Evolutionary conservation across 2,888 invertebrate species (phyloP).

Genomic region (Machimus rusticus): DNA sequence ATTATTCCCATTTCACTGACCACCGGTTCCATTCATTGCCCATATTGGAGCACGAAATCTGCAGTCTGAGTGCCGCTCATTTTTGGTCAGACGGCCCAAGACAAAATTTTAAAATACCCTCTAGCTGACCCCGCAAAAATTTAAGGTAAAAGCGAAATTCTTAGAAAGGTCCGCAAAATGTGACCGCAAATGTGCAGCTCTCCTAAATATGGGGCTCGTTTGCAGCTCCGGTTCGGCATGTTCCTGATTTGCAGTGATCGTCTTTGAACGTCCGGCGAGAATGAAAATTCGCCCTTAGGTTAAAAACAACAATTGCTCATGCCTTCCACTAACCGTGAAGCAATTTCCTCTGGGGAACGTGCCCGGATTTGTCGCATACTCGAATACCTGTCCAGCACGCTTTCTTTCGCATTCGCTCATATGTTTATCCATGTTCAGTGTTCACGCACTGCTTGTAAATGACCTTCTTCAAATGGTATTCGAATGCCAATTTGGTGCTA

Average conservation of each 20-base stretch:
- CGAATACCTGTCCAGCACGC: background rate
- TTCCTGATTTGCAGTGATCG: background rate
- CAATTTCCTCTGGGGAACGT: background rate
- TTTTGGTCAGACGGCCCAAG: background rate
- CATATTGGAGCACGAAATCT: background rate
- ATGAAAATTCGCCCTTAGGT: constrained; percentile 10
- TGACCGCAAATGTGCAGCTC: background rate
- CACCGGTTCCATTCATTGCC: background rate
- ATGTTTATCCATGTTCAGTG: background rate
- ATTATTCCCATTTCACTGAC: background rate
- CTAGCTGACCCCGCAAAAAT: background rate
- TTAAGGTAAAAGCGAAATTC: background rate
- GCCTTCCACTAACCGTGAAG: background rate
- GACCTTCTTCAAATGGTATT: background rate
- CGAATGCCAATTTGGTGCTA: background rate
- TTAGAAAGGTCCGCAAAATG: background rate
- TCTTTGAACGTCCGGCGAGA: background rate
- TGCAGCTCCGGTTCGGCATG: background rate
- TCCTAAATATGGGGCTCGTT: background rate
- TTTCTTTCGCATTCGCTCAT: background rate
- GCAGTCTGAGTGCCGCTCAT: background rate
- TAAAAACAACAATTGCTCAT: background rate
- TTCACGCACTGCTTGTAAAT: background rate
- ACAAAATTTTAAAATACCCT: background rate
- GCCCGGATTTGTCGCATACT: background rate